These are phyloP conservation scores for Corynorhinus townsendii DNA, from an alignment of 2,113 vertebrate genomes.

Conservation along the genomic window DNA sequence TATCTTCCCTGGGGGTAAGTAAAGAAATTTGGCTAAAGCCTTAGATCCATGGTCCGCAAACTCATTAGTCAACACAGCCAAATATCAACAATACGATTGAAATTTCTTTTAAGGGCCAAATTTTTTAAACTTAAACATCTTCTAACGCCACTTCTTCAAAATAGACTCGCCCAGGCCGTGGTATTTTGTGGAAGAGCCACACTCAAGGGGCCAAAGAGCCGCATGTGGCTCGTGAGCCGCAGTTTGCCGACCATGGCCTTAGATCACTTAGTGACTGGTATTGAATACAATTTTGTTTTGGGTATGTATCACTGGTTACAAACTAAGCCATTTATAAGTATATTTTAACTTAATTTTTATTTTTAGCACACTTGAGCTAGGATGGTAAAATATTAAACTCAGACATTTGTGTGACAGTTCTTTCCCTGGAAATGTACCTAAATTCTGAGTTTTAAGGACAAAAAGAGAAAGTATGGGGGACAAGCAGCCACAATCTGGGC, in stretches of 20 bases:
- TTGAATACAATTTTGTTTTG: not conserved
- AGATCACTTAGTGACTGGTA: not conserved
- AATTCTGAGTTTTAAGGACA: not conserved
- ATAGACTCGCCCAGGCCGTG: too few relatives aligned
- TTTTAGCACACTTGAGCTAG: not conserved
- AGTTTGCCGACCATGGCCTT: not conserved
- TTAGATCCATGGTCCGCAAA: not conserved
- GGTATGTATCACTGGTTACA: not conserved
- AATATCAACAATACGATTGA: too few relatives aligned
- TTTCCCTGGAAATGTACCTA: not conserved
- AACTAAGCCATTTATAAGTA: not conserved
- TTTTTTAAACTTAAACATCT: too few relatives aligned
- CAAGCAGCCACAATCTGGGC: not conserved
- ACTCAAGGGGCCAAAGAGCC: too few relatives aligned
- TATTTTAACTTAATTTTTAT: not conserved
- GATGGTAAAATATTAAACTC: not conserved
- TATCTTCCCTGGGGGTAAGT: not conserved
- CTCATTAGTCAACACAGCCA: too few relatives aligned
- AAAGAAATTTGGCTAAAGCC: not conserved
- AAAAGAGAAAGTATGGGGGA: not conserved
- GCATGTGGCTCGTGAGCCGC: too few relatives aligned
- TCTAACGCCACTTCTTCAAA: too few relatives aligned
- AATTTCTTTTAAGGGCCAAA: too few relatives aligned
- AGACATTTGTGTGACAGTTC: not conserved
- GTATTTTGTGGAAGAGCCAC: too few relatives aligned